phyloP scores from a whole-genome alignment of 2,113 vertebrate genomes.

The Dasypus novemcinctus region DNA sequence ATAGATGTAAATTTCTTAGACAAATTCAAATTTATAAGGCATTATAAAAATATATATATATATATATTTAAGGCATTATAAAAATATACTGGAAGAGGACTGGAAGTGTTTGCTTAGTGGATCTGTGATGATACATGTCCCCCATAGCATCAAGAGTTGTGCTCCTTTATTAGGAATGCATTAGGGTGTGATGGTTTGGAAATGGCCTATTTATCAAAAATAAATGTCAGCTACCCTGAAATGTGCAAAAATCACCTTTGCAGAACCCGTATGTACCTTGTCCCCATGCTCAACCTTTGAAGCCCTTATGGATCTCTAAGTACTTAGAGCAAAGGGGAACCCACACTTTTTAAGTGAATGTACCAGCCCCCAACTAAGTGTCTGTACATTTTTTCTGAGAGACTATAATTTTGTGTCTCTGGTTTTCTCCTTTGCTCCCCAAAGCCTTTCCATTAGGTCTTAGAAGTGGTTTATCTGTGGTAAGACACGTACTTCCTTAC shows the following conservation, averaged over 20 bases:
- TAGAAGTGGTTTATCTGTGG: neutral
- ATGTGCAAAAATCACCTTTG: neutral
- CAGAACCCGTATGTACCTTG: neutral
- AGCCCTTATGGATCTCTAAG: neutral
- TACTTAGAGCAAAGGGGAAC: neutral
- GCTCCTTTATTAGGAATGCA: neutral
- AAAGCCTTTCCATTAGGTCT: neutral
- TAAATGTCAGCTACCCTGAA: neutral
- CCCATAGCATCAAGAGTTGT: neutral
- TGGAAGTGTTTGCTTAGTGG: neutral
- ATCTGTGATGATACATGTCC: neutral
- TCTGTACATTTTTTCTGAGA: neutral
- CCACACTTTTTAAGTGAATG: neutral
- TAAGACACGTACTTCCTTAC: neutral
- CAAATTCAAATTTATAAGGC: neutral
- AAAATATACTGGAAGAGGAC: neutral
- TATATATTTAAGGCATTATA: neutral
- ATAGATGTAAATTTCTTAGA: neutral
- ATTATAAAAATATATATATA: neutral
- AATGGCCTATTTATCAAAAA: neutral
- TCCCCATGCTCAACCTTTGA: neutral
- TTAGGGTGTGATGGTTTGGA: neutral
- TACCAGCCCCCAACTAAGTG: rapidly evolving
- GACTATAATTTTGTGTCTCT: neutral
- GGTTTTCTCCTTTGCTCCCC: neutral